phyloP scores from a whole-genome alignment of 2,888 invertebrate genomes.

The Micoletzkya japonica region DNA sequence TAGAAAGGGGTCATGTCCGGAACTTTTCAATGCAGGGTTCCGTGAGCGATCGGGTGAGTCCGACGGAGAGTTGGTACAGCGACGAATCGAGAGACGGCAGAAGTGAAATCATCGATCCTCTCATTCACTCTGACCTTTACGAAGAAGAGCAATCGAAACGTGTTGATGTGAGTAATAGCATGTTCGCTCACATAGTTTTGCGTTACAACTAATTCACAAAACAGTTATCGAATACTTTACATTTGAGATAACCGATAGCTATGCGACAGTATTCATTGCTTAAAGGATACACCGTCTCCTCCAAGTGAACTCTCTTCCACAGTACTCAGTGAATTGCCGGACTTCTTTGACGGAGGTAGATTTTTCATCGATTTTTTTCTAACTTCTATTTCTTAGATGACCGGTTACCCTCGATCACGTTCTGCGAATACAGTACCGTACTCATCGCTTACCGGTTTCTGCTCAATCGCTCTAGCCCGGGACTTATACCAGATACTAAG shows the following conservation, averaged over 20 bases:
- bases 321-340: neutral
- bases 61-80: constrained; percentile 15
- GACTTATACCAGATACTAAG: constrained; percentile 13
- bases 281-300: constrained; percentile 6
- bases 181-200: too few species aligned
- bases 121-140: constrained; percentile 22
- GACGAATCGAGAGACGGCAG: neutral
- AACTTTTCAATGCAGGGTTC: too few species aligned
- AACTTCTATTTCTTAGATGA: constrained; percentile 3
- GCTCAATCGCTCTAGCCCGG: constrained; percentile 1
- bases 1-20: neutral
- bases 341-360: constrained; percentile 7
- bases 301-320: neutral
- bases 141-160: constrained; percentile 17
- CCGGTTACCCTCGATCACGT: neutral
- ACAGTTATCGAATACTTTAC: neutral
- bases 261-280: neutral
- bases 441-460: constrained; percentile 13
- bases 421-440: constrained; percentile 15
- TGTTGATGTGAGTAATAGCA: constrained; percentile 7
- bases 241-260: neutral
- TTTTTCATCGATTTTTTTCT: neutral
- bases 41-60: neutral
- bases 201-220: neutral
- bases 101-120: constrained; percentile 26